These are phyloP conservation scores for Genyomyrus donnyi DNA, from an alignment of 2,113 vertebrate genomes.

Conservation along the genomic window DNA sequence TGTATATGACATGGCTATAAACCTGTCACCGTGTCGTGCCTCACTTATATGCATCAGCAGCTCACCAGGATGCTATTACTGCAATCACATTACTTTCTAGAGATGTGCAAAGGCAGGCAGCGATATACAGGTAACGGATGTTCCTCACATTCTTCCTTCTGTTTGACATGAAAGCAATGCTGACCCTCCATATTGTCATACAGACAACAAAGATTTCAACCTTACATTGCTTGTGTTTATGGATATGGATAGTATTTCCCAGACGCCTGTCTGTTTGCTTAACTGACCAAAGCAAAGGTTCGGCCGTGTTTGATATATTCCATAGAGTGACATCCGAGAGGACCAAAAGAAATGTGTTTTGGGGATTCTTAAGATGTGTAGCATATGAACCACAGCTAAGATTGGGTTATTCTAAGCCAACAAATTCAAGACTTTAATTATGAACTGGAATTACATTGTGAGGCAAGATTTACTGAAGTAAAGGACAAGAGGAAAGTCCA, in stretches of 20 bases:
- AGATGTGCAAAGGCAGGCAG: neutral
- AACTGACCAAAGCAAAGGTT: neutral
- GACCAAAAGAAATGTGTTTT: neutral
- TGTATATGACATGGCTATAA: neutral
- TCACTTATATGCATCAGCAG: conserved; percentile 1
- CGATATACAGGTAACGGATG: neutral
- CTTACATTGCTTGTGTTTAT: neutral
- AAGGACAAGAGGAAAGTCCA: neutral
- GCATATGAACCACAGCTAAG: neutral
- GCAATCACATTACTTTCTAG: neutral
- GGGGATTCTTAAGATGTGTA: neutral
- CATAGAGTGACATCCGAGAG: neutral
- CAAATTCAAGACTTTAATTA: neutral
- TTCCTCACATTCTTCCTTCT: conserved; percentile 2
- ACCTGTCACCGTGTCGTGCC: neutral
- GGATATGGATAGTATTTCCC: neutral
- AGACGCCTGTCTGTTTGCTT: neutral
- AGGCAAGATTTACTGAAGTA: neutral
- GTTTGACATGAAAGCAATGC: neutral
- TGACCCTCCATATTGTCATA: neutral
- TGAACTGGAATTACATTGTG: neutral
- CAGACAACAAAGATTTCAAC: neutral
- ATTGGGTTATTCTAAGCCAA: neutral
- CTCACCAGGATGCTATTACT: neutral
- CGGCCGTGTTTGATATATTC: neutral